Evolutionary conservation across 2,888 invertebrate genomes (phyloP).

Genomic region (Hesperia comma): DNA sequence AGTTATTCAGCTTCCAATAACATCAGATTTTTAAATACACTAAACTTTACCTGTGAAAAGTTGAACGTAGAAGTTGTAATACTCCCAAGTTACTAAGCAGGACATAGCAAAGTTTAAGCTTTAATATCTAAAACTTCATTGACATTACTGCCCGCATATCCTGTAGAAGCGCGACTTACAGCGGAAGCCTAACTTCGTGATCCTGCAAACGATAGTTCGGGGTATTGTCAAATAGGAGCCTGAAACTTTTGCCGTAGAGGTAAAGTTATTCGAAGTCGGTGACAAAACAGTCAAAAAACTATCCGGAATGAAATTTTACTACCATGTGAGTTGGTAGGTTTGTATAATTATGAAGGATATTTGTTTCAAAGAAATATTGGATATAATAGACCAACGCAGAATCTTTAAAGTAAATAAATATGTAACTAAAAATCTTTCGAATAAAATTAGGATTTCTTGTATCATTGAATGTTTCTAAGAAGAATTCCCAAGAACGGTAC

Average conservation of each 20-base stretch:
- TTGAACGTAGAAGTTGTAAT: slow-evolving; percentile 27
- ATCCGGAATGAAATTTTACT: neutral
- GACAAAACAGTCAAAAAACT: slow-evolving; percentile 11
- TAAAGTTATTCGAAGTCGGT: neutral
- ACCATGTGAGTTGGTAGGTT: neutral
- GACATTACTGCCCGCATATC: slow-evolving; percentile 39
- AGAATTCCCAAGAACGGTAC: too few relatives aligned
- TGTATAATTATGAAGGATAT: too few relatives aligned
- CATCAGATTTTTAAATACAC: neutral
- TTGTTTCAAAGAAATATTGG: neutral
- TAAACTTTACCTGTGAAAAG: slow-evolving; percentile 20
- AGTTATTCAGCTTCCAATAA: neutral
- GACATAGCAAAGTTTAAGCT: slow-evolving; percentile 37
- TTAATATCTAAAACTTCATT: slow-evolving; percentile 42
- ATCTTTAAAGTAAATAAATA: too few relatives aligned
- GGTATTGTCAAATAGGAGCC: slow-evolving; percentile 29
- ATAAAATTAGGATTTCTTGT: too few relatives aligned
- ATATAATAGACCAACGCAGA: neutral
- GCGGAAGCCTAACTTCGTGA: slow-evolving; percentile 34
- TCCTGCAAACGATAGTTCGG: slow-evolving; percentile 37
- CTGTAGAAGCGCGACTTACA: slow-evolving; percentile 26
- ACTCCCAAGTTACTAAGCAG: slow-evolving; percentile 30
- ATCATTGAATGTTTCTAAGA: too few relatives aligned
- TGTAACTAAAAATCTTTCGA: too few relatives aligned
- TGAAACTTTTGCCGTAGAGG: slow-evolving; percentile 27